Evolutionary conservation across 2,113 vertebrate genomes (phyloP).

Genomic region (Oostethus manadensis): DNA sequence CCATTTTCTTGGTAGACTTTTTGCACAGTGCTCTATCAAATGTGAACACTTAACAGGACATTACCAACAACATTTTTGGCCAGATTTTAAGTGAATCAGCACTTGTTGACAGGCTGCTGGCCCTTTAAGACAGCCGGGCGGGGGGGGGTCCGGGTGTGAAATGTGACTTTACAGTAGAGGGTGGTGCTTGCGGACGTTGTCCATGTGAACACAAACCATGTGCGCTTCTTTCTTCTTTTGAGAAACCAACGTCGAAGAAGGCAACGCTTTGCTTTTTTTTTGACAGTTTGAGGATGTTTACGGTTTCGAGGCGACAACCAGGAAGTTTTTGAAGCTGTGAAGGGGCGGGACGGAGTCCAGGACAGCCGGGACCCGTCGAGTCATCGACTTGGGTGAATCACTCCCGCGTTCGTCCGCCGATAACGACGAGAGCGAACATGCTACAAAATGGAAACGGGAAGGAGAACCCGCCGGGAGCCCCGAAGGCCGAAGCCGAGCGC

Average conservation of each 20-base stretch:
- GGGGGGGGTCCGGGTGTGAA: conserved; percentile 24
- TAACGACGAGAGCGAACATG: conserved; percentile 52
- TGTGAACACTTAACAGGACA: too few relatives aligned
- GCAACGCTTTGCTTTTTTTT: not conserved
- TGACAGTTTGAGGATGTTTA: not conserved
- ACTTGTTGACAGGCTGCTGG: conserved; percentile 15
- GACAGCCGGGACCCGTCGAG: conserved; percentile 24
- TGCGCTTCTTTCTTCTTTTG: conserved; percentile 3
- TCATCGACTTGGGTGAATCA: conserved; percentile 20
- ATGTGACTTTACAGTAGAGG: conserved; percentile 32
- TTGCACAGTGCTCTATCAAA: too few relatives aligned
- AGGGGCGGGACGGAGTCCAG: not conserved
- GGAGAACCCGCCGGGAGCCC: conserved; percentile 36
- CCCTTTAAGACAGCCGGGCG: conserved; percentile 59
- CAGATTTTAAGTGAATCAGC: not conserved
- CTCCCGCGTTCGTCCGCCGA: not conserved
- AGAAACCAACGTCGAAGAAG: not conserved
- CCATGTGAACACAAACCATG: conserved; percentile 31
- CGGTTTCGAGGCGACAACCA: not conserved
- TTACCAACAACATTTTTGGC: not conserved
- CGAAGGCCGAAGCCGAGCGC: conserved; percentile 37
- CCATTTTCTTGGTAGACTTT: too few relatives aligned
- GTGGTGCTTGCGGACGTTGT: conserved; percentile 36
- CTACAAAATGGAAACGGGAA: conserved; percentile 67
- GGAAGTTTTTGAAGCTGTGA: not conserved